These are phyloP conservation scores for Kuschelorhynchus macadamiae DNA, from an alignment of 2,888 invertebrate genomes.

Conservation along the genomic window DNA sequence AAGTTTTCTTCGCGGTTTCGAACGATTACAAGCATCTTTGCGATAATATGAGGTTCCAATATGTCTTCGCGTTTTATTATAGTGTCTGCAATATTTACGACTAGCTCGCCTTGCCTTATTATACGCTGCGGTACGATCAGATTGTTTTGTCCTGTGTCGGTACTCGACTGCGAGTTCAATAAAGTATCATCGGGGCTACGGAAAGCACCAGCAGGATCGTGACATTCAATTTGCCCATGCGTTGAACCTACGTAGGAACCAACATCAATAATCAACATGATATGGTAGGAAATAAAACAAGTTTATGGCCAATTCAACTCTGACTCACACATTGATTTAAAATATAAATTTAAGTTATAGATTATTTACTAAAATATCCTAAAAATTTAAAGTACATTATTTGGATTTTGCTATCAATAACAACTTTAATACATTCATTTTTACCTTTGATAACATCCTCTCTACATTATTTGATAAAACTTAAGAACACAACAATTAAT, in stretches of 20 bases:
- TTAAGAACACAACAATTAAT: too few species aligned
- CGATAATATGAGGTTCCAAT: constrained; percentile 48
- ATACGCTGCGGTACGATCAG: constrained; percentile 38
- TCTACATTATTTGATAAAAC: too few species aligned
- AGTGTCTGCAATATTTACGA: constrained; percentile 43
- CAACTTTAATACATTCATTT: too few species aligned
- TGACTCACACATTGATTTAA: too few species aligned
- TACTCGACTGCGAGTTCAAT: constrained; percentile 28
- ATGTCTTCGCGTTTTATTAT: constrained; percentile 48
- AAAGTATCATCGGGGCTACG: constrained; percentile 37
- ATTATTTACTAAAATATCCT: too few species aligned
- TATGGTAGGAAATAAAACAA: too few species aligned
- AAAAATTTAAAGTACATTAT: too few species aligned
- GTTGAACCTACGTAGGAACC: background rate
- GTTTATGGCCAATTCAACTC: too few species aligned
- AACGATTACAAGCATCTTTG: constrained; percentile 36
- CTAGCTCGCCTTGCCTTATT: constrained; percentile 35
- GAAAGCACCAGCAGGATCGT: constrained; percentile 9
- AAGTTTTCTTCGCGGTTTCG: constrained; percentile 43
- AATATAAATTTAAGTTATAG: too few species aligned
- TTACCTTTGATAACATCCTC: too few species aligned
- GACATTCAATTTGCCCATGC: constrained; percentile 26
- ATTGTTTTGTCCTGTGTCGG: constrained; percentile 38
- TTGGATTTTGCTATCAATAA: too few species aligned
- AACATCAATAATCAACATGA: too few species aligned